These are phyloP conservation scores for Zoanthus gigantus DNA, from an alignment of 92 coral and sea anemone species.

Conservation along the genomic window DNA sequence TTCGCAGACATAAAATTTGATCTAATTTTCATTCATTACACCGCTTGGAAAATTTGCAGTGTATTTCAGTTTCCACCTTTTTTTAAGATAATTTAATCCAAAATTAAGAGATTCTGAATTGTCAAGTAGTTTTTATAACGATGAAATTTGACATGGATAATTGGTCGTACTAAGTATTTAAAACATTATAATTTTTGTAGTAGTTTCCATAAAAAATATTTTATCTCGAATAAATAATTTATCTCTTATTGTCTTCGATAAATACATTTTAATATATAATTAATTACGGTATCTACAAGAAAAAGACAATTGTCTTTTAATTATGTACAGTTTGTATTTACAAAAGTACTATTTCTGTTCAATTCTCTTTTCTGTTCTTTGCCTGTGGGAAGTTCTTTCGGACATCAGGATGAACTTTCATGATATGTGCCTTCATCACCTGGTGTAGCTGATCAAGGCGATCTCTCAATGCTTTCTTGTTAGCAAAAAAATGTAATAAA, in stretches of 20 bases:
- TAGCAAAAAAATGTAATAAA: not conserved
- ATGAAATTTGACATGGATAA: not conserved
- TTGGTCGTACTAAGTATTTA: not conserved
- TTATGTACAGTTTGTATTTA: not conserved
- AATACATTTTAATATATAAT: not conserved
- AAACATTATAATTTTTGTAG: not conserved
- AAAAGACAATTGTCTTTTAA: not conserved
- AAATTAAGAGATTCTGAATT: not conserved
- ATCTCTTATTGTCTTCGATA: not conserved
- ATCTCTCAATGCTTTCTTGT: constrained; percentile 5
- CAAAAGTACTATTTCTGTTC: not conserved
- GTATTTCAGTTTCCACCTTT: not conserved
- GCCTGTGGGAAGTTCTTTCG: not conserved
- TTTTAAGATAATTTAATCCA: not conserved
- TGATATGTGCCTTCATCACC: constrained; percentile 22
- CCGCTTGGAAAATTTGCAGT: not conserved
- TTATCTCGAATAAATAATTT: not conserved
- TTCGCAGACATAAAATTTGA: not conserved
- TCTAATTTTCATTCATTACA: not conserved
- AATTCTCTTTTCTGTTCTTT: not conserved
- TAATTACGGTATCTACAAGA: not conserved
- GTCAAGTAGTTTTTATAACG: not conserved
- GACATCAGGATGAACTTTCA: constrained; percentile 22
- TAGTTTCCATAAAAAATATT: not conserved
- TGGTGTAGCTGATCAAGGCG: not conserved